These are phyloP conservation scores for Morone saxatilis DNA, from an alignment of 2,113 vertebrate species.

Conservation along the genomic window DNA sequence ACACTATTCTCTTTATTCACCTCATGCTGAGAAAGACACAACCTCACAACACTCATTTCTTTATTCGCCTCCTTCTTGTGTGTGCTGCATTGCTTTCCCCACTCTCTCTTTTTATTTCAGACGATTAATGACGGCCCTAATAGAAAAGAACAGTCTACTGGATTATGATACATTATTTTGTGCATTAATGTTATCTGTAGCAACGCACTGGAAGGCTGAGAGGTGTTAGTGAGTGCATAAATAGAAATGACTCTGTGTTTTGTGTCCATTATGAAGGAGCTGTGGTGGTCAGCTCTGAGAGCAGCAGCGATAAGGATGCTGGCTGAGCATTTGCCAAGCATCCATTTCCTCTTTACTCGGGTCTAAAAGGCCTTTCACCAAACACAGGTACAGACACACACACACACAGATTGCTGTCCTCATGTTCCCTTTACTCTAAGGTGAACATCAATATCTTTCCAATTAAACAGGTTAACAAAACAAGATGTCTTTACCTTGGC, in stretches of 20 bases:
- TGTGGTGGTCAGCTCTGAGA: conserved; percentile 66
- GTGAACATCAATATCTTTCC: conserved; percentile 54
- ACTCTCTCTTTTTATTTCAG: background rate
- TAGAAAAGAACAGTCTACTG: background rate
- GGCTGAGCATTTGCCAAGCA: conserved; percentile 66
- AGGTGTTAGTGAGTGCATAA: conserved; percentile 51
- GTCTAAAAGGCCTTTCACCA: conserved; percentile 61
- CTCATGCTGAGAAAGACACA: conserved; percentile 23
- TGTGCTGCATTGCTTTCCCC: background rate
- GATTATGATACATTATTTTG: conserved; percentile 13
- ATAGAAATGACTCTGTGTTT: conserved; percentile 59
- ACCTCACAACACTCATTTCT: conserved; percentile 14
- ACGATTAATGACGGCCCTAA: conserved; percentile 21
- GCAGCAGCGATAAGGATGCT: conserved; percentile 65
- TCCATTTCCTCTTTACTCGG: conserved; percentile 69
- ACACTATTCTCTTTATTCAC: conserved; percentile 14
- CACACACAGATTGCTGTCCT: conserved; percentile 51
- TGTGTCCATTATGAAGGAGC: conserved; percentile 66
- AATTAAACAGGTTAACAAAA: conserved; percentile 62
- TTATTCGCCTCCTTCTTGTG: background rate
- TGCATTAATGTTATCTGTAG: conserved; percentile 45
- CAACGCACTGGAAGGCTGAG: conserved; percentile 31
- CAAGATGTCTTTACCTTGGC: conserved; percentile 39
- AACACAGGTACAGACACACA: conserved; percentile 29
- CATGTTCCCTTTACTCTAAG: conserved; percentile 52